Evolutionary conservation across 1,140 invertebrate species (phyloP).

Genomic region (Scaptomyza montana): DNA sequence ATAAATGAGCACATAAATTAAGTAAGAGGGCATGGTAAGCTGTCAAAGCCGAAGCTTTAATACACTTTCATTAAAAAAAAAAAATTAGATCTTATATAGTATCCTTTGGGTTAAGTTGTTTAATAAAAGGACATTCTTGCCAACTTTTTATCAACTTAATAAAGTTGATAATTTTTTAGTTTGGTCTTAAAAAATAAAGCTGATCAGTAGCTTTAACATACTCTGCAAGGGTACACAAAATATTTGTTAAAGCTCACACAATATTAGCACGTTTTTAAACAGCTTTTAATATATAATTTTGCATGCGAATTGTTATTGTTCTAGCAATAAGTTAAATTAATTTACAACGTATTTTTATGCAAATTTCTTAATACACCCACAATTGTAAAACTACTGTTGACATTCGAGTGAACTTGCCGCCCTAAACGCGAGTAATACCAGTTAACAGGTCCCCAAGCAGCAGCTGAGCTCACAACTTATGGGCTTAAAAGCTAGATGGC

Average conservation of each 20-base stretch:
- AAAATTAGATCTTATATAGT: too few species aligned
- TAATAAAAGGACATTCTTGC: neutral
- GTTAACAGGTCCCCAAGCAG: slow-evolving; percentile 29
- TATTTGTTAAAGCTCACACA: neutral
- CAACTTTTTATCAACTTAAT: neutral
- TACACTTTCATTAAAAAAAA: neutral
- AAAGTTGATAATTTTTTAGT: neutral
- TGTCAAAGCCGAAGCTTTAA: neutral
- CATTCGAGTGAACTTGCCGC: neutral
- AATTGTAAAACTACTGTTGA: neutral
- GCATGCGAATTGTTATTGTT: neutral
- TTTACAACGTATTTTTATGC: slow-evolving; percentile 9
- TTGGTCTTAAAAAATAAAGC: neutral
- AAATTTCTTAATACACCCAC: slow-evolving; percentile 1
- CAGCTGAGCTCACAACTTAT: slow-evolving; percentile 20
- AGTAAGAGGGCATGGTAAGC: neutral
- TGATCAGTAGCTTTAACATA: neutral
- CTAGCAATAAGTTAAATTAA: neutral
- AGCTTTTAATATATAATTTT: neutral
- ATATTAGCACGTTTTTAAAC: slow-evolving; percentile 16
- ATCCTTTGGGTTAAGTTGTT: neutral
- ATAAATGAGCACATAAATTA: slow-evolving; percentile 6
- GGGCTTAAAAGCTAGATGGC: slow-evolving; percentile 38
- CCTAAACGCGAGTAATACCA: slow-evolving; percentile 25
- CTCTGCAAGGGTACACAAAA: neutral